Evolutionary conservation across 2,113 vertebrate species (phyloP).

Genomic region (Benitochromis conjunctus): DNA sequence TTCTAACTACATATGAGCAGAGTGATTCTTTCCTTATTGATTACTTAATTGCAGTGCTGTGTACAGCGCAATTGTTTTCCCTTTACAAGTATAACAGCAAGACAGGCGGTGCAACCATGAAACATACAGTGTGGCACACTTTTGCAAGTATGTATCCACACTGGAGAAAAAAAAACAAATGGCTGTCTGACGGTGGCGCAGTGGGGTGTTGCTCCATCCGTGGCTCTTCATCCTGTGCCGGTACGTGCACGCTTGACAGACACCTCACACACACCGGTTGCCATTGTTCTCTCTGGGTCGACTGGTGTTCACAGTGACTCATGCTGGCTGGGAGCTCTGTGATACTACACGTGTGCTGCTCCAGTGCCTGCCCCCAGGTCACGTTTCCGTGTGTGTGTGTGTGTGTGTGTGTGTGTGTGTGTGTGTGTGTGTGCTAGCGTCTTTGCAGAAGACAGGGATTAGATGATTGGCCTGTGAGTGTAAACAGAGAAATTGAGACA

Average conservation of each 20-base stretch:
- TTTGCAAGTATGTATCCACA: slow-evolving; percentile 11
- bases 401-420: not conserved
- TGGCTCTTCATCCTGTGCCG: slow-evolving; percentile 44
- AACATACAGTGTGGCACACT: not conserved
- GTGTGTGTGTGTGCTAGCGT: not conserved
- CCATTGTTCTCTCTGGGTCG: slow-evolving; percentile 64
- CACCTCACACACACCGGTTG: slow-evolving; percentile 67
- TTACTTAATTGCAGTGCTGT: not conserved
- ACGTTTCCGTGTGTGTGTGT: slow-evolving; percentile 35
- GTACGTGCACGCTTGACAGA: slow-evolving; percentile 47
- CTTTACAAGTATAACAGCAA: not conserved
- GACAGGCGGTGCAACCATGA: not conserved
- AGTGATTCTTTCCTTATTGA: not conserved
- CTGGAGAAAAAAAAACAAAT: slow-evolving; percentile 7
- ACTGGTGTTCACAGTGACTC: slow-evolving; percentile 64
- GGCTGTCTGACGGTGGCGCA: slow-evolving; percentile 31
- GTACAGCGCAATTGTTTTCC: not conserved
- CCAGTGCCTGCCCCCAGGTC: slow-evolving; percentile 63
- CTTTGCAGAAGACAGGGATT: slow-evolving; percentile 10
- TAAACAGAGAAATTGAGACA: not conserved
- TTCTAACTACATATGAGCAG: not conserved
- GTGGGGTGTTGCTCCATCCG: slow-evolving; percentile 31
- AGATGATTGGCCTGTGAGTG: slow-evolving; percentile 1
- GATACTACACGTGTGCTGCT: slow-evolving; percentile 66
- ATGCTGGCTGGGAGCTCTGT: slow-evolving; percentile 58